These are phyloP conservation scores for Zophobas morio DNA, from an alignment of 1,140 invertebrate genomes.

Conservation along the genomic window DNA sequence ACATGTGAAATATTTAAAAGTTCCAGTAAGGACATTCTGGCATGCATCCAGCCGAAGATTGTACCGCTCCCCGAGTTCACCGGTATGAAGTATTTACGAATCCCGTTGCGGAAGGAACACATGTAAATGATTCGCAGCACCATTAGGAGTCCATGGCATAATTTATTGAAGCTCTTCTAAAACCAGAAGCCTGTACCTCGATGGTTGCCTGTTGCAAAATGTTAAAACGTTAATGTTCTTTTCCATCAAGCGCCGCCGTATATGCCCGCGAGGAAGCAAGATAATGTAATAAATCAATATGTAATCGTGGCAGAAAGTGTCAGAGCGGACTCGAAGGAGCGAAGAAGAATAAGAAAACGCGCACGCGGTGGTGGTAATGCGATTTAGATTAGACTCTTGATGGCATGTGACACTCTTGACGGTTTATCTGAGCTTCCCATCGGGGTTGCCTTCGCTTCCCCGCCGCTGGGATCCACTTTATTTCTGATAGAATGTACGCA, in stretches of 20 bases:
- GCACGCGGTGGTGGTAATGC: constrained; percentile 56
- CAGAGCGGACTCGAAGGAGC: constrained; percentile 44
- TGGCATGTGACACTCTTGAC: constrained; percentile 62
- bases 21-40: background rate
- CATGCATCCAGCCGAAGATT: constrained; percentile 20
- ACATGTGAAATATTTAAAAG: constrained; percentile 21
- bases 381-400: constrained; percentile 63
- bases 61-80: constrained; percentile 5
- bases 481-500: constrained; percentile 46
- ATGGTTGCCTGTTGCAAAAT: constrained; percentile 47
- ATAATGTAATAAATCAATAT: constrained; percentile 63
- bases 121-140: constrained; percentile 46
- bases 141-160: constrained; percentile 31
- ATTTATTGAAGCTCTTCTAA: constrained; percentile 44
- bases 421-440: constrained; percentile 56
- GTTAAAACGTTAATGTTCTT: constrained; percentile 52
- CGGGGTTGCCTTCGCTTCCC: constrained; percentile 40
- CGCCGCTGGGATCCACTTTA: constrained; percentile 43
- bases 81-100: constrained; percentile 30
- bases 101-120: constrained; percentile 40
- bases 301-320: constrained; percentile 59
- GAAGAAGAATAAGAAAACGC: constrained; percentile 47
- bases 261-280: constrained; percentile 49
- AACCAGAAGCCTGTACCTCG: constrained; percentile 48
- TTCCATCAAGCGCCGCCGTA: constrained; percentile 45